Percentiles rank a stretch among this genome's conserved stretches.
Conservation (phyloP, 2,797 vertebrate genomes). For the Sebastes diploproa region DNA sequence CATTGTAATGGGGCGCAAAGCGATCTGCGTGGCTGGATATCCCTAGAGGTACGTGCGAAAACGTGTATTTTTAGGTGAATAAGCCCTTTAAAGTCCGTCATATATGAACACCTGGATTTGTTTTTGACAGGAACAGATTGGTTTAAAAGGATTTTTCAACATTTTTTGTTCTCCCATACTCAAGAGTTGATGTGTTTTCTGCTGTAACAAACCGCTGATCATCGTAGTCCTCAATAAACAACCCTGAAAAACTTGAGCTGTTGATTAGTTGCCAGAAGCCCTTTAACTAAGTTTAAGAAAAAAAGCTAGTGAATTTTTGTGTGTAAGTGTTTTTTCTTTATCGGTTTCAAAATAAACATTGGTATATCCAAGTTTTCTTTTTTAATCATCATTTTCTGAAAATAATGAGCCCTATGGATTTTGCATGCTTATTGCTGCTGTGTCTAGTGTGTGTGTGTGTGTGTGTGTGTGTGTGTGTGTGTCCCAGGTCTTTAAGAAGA, state of each 20-base stretch:
- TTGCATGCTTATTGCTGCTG: background rate
- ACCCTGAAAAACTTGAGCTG: background rate
- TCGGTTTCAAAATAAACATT: background rate
- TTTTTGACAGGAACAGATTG: background rate
- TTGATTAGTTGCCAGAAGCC: background rate
- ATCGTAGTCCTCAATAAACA: background rate
- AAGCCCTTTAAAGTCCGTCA: background rate
- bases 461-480: background rate
- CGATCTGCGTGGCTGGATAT: background rate
- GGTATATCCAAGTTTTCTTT: background rate
- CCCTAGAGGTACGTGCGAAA: background rate
- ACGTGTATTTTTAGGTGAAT: background rate
- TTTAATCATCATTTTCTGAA: background rate
- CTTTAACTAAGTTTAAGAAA: background rate
- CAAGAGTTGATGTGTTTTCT: background rate
- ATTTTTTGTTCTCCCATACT: background rate
- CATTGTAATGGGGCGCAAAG: background rate
- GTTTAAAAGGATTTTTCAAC: background rate
- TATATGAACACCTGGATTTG: background rate
- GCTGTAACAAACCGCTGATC: background rate
- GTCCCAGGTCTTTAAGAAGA: slow-evolving; percentile 31
- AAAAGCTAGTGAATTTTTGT: background rate
- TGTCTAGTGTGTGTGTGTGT: background rate
- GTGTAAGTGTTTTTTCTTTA: background rate
- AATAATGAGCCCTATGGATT: background rate